phyloP scores from a whole-genome alignment of 2,113 vertebrate species.

The Rhynchomys soricoides region DNA sequence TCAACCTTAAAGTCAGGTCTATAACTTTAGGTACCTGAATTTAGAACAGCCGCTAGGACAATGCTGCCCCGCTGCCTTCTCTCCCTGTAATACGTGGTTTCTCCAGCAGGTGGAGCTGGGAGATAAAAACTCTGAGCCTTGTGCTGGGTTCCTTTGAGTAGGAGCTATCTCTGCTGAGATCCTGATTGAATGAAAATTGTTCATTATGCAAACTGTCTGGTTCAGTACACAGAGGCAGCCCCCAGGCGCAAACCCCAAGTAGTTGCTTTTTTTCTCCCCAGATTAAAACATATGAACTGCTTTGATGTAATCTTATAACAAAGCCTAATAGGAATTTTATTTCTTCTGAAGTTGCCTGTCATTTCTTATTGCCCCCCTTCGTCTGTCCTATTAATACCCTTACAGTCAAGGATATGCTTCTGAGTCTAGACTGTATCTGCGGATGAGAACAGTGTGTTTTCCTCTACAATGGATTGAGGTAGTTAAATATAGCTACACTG shows the following conservation, averaged over 20 bases:
- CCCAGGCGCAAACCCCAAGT: conserved; percentile 87
- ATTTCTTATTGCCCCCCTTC: conserved; percentile 82
- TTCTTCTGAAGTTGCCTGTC: conserved; percentile 87
- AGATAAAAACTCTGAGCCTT: conserved; percentile 81
- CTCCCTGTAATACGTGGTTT: conserved; percentile 61
- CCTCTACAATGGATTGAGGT: conserved; percentile 62
- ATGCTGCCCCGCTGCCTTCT: neutral
- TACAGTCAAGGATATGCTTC: conserved; percentile 10
- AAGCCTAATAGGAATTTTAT: conserved; percentile 88
- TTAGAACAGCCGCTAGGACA: neutral
- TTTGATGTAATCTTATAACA: conserved; percentile 88
- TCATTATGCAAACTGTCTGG: conserved; percentile 88
- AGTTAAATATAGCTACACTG: conserved; percentile 81
- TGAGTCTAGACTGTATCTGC: conserved; percentile 57
- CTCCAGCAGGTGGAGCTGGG: conserved; percentile 87
- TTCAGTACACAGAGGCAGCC: conserved; percentile 86
- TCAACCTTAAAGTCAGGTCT: neutral
- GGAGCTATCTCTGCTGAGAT: conserved; percentile 83
- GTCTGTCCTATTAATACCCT: conserved; percentile 82
- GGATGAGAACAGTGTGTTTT: conserved; percentile 48
- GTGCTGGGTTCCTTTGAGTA: conserved; percentile 77
- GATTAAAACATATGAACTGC: conserved; percentile 87
- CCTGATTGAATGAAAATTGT: conserved; percentile 87
- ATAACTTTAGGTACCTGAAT: conserved; percentile 44
- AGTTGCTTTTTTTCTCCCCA: conserved; percentile 83